Percentiles rank a stretch among this genome's conserved stretches.
These are phyloP conservation scores for Pandemis corylana DNA, from an alignment of 2,888 invertebrate species.

Conservation along the genomic window DNA sequence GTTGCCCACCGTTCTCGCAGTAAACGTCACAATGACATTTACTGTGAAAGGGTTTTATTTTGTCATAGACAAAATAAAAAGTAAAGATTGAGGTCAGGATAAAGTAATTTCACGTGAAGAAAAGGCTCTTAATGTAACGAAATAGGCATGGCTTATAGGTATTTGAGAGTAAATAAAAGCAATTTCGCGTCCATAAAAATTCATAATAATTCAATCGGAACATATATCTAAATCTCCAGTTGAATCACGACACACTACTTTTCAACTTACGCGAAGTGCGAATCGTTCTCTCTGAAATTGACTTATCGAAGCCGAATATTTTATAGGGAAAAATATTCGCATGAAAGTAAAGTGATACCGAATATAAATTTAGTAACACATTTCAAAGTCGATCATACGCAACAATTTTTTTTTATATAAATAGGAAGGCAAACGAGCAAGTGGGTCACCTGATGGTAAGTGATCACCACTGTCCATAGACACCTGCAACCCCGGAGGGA, in stretches of 20 bases:
- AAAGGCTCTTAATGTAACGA: neutral
- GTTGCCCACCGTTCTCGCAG: too few relatives aligned
- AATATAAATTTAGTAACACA: neutral
- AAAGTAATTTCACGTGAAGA: neutral
- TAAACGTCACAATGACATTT: too few relatives aligned
- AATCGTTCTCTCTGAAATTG: neutral
- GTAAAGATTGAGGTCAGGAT: too few relatives aligned
- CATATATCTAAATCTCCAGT: neutral
- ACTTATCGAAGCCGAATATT: too few relatives aligned
- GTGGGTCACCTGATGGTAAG: too few relatives aligned
- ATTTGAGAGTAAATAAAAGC: neutral
- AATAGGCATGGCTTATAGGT: neutral
- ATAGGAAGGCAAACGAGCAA: too few relatives aligned
- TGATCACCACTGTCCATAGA: too few relatives aligned
- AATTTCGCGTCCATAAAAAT: neutral
- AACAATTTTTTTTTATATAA: too few relatives aligned
- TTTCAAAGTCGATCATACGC: too few relatives aligned
- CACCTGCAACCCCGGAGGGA: too few relatives aligned
- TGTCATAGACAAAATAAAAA: too few relatives aligned
- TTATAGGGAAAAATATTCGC: too few relatives aligned
- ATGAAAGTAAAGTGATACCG: neutral
- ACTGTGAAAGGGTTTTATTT: neutral
- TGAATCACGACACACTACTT: constrained; percentile 2
- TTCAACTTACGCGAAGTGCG: neutral
- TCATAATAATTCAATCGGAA: neutral